Base-by-base conservation (phyloP, 2,888 invertebrate species). In the Mesorhabditis spiculigera region DNA sequence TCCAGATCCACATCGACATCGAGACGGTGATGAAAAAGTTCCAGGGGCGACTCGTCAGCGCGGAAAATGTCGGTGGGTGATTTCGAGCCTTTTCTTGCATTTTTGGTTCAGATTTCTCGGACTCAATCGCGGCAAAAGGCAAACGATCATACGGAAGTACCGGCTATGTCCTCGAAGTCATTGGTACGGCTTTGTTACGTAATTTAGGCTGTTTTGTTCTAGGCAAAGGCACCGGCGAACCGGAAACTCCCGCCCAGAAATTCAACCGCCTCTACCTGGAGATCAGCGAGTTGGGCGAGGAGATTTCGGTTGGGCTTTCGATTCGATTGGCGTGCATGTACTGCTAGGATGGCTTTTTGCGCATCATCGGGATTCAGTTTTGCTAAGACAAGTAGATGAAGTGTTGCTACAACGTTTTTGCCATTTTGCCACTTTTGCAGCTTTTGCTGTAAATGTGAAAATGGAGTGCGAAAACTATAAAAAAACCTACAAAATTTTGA, bases 201-300 rank as follows among this genome's bases (percentile, higher is more conserved):
- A 50, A 13, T 50, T 50, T 13, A 50, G n/a, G 58, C n/a, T 13
- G 58, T n/a, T 50, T 50, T 50, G 58, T 50, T 50, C 28, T 50
- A 50, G 58, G 58, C n/a, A 50, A 50, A 50, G n/a, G n/a, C 58
- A 50, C 10, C 58, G 58, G n/a, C n/a, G 58, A 50, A 50, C 58
- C 58, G 8, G 58, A 50, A 50, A 50, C 58, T 13, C n/a, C n/a
- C 3, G 58, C 8, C 10, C 58, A 50, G 3, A 50, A 50, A 50
- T 50, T 50, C 58, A 10, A 50, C 10, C 8, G 58, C 8, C 58
- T 50, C n/a, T n/a, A 50, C 58, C 8, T 50, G 58, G 58, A 50
- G n/a, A 50, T 50, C n/a, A n/a, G 58, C 8, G 58, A 50, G n/a
- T n/a, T 50, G n/a, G 58, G 10, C n/a, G 10, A 50, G n/a, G 8